Evolutionary conservation across 2,888 invertebrate genomes (phyloP), one percentile per base, ranked within the genome.

Genomic region (Andrena dorsata): DNA sequence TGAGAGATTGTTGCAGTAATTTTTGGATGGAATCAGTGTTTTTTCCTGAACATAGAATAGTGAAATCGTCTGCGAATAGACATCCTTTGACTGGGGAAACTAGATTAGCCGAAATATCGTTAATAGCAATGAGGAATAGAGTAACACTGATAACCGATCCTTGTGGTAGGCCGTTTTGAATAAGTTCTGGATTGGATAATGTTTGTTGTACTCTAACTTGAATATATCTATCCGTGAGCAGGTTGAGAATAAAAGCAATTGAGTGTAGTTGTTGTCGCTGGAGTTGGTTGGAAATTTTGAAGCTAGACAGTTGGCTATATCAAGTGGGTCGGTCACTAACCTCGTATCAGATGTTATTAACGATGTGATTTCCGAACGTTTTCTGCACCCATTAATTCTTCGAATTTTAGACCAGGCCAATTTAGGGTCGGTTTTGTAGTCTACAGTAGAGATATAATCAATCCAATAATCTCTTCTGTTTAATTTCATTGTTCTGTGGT

Each of bases 61-160:
- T 70, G 16, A 70, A 47, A 10, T 70, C 70, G n/a, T 60, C 60
- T 8, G 70, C 70, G 13, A 41, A 70, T 1, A 58, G 28, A 3
- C 20, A 47, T 2, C n/a, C 26, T 26, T 47, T 70, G 5, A 70
- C 20, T 28, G 70, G 70, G 7, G 28, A 3, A 4, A 7, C 4
- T 23, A 28, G 32, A 6, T 20, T 51, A 4, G 20, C n/a, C 1
- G 13, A 16, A 2, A 70, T 58, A 13, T 58, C 58, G 26, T 58
- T 30, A 16, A 70, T 70, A 7, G 70, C 70, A 7, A 70, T 58
- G 7, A 49, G 16, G n/a, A 70, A 70, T 35, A 58, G 8, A 5
- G 32, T 26, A 1, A 70, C 70, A 47, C 70, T 60, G 4, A 60
- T 32, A 3, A 70, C 28, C 6, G 60, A 70, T 8, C 60, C 30